Evolutionary conservation across 1,140 invertebrate species (phyloP), one percentile per base, ranked within the genome.

Genomic region (Tetranychus cinnabarinus): DNA sequence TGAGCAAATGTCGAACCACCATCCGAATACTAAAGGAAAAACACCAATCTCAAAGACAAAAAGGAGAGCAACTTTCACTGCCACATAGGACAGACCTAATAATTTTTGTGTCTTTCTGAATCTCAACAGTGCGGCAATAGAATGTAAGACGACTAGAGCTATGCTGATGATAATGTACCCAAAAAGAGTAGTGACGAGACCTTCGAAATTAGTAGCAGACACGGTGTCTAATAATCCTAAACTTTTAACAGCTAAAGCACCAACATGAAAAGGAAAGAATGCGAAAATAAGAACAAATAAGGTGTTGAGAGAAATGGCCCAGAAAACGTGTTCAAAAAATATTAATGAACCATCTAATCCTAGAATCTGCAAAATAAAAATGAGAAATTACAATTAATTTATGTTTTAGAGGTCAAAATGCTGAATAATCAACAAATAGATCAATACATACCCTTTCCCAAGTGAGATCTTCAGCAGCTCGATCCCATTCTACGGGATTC

Each of bases 1-100:
- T 0, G 92, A 96, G 69, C 95, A 99, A 62, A 99, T 87, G 70
- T 99, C 95, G 39, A 99, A 74, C 93, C 95, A 98, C 88, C 92
- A 97, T 15, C 95, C 95, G 71, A 92, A 97, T 7, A 97, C 82
- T 1, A 97, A 73, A 1, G 95, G 95, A 66, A 99, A 82, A 3
- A 97, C 83, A 7, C 92, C 90, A 63, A 99, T 91, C 78, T 99
- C 91, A 13, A 93, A 82, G 31, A 93, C 86, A 15, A 87, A 84
- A 3, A 96, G 72, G 39, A 96, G 72, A 3, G 88, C 88, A 6
- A 83, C 81, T 75, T 99, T 99, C 1, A 99, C 88, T 54, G 97
- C 89, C 31, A 98, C 85, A 72, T 97, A 98, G 69, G 89, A 92
- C 13, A 97, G 78, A 2, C 92, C 93, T 34, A 97, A 74, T 36